Conservation (phyloP, 2,113 vertebrate genomes). For the Serinus canaria region DNA sequence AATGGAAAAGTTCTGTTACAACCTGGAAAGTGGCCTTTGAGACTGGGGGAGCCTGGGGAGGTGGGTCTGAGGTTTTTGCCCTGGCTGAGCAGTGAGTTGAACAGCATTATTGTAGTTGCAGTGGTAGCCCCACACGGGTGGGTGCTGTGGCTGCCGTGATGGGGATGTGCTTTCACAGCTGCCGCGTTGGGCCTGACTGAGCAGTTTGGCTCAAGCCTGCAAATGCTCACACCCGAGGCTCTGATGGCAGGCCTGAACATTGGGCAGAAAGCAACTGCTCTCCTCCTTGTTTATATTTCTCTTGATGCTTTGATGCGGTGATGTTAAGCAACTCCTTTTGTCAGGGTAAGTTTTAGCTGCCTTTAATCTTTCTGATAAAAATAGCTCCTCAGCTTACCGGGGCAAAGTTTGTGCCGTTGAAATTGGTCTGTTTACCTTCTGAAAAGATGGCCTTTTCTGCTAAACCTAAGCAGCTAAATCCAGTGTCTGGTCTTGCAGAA, state of each 20-base stretch:
- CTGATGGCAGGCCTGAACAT: background rate
- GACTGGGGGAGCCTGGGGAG: background rate
- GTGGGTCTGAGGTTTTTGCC: background rate
- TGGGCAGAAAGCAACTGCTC: background rate
- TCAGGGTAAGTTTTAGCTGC: slow-evolving; percentile 25
- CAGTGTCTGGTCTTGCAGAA: background rate
- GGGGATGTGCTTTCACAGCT: background rate
- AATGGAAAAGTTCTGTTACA: background rate
- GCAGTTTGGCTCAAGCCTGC: background rate
- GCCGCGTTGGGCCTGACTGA: background rate
- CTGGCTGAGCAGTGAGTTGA: background rate
- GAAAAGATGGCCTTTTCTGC: background rate
- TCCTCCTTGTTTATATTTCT: background rate
- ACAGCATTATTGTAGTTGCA: background rate
- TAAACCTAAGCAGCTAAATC: background rate
- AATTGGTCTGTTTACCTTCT: background rate
- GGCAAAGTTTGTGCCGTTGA: background rate
- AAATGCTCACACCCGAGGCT: background rate
- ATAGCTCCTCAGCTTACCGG: background rate
- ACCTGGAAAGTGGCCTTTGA: background rate
- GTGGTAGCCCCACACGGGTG: background rate
- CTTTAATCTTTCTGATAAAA: slow-evolving; percentile 57
- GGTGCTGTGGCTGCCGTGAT: background rate
- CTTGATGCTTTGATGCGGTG: background rate
- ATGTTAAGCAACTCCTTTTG: slow-evolving; percentile 39